Conservation (phyloP, 2,113 vertebrate species). For the Oncorhynchus tshawytscha region DNA sequence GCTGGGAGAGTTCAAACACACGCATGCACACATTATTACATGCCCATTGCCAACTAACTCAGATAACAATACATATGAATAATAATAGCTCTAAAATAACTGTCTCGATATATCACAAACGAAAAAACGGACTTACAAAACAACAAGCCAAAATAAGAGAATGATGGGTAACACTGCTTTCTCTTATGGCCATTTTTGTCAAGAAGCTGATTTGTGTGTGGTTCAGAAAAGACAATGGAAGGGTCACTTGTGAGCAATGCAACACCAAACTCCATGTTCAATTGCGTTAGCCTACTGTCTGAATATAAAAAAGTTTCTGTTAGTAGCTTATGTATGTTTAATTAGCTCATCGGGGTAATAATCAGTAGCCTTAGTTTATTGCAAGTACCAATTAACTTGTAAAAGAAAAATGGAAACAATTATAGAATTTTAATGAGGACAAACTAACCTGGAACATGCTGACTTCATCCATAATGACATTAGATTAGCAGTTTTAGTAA, state of each 20-base stretch:
- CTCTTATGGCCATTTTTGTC: not conserved
- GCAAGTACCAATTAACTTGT: constrained; percentile 38
- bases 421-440: constrained; percentile 38
- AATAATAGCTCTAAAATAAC: not conserved
- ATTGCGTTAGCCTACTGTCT: not conserved
- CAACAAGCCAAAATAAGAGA: not conserved
- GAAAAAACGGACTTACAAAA: not conserved
- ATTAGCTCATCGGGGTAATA: constrained; percentile 63
- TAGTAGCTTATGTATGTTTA: constrained; percentile 45
- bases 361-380: constrained; percentile 42
- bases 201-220: not conserved
- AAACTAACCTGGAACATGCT: constrained; percentile 40
- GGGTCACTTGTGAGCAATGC: constrained; percentile 43
- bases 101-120: not conserved
- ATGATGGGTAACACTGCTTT: not conserved
- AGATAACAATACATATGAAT: too few species aligned
- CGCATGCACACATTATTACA: not conserved
- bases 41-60: not conserved
- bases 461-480: constrained; percentile 18
- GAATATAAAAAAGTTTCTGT: too few species aligned
- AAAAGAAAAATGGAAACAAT: constrained; percentile 42
- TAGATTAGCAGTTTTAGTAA: not conserved
- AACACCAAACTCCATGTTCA: not conserved
- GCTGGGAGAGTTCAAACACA: not conserved
- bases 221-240: not conserved